Conservation (phyloP, 2,888 invertebrate genomes). For the Palloptera scutellata region DNA sequence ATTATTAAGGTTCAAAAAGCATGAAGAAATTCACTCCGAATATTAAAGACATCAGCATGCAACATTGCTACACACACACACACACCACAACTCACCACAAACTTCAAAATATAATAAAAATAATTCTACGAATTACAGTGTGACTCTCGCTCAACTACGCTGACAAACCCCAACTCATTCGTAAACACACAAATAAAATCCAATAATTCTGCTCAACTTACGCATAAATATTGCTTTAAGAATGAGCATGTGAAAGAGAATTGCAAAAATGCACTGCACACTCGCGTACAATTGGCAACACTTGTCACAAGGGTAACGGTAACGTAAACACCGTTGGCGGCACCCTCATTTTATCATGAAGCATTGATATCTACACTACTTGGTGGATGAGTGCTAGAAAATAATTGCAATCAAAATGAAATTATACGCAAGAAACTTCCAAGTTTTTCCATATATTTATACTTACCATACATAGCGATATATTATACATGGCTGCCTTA, state of each 20-base stretch:
- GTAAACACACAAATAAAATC: slow-evolving; percentile 32
- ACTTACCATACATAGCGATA: too few relatives aligned
- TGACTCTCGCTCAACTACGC: neutral
- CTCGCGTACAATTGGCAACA: slow-evolving; percentile 37
- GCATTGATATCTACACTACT: neutral
- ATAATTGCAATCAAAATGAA: slow-evolving; percentile 62
- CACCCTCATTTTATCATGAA: too few relatives aligned
- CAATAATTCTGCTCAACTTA: slow-evolving; percentile 39
- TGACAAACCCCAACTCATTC: neutral
- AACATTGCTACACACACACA: slow-evolving; percentile 9
- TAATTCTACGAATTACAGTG: neutral
- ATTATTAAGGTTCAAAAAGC: slow-evolving; percentile 22
- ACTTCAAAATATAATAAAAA: slow-evolving; percentile 26
- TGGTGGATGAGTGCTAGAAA: slow-evolving; percentile 23
- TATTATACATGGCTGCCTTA: too few relatives aligned
- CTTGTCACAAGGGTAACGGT: slow-evolving; percentile 26
- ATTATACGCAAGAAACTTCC: slow-evolving; percentile 47
- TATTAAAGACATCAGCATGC: slow-evolving; percentile 29
- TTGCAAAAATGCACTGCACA: slow-evolving; percentile 38
- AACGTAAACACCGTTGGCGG: too few relatives aligned
- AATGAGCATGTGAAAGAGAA: slow-evolving; percentile 6
- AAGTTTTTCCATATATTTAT: neutral
- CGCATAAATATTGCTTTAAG: slow-evolving; percentile 24
- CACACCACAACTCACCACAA: slow-evolving; percentile 24
- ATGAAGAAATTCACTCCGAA: slow-evolving; percentile 23